These are phyloP conservation scores for Tipula vernalis DNA, from an alignment of 2,888 invertebrate genomes.

Conservation along the genomic window DNA sequence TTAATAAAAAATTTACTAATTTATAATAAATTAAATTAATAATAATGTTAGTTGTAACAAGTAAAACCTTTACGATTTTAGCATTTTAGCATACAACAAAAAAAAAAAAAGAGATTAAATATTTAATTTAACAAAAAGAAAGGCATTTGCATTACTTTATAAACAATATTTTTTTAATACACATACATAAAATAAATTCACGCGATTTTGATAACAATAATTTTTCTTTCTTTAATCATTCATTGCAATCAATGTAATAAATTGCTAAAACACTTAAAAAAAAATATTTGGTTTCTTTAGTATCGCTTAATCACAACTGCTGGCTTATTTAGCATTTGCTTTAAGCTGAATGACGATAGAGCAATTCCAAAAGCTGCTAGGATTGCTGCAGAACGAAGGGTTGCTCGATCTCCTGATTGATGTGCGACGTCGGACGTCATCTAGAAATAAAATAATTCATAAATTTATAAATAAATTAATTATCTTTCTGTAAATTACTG, in stretches of 20 bases:
- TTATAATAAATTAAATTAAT: background rate
- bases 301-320: background rate
- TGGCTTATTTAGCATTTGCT: constrained; percentile 40
- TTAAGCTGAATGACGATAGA: constrained; percentile 48
- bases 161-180: background rate
- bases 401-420: constrained; percentile 38
- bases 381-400: constrained; percentile 44
- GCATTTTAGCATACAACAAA: too few relatives aligned
- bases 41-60: background rate
- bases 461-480: background rate
- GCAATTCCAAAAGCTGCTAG: constrained; percentile 46
- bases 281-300: background rate
- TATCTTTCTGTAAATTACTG: background rate
- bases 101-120: background rate
- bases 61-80: background rate
- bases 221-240: background rate
- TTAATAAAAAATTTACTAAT: background rate
- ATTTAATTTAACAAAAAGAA: background rate
- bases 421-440: constrained; percentile 27
- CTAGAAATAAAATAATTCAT: background rate
- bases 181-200: background rate
- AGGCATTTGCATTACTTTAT: background rate
- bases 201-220: background rate
- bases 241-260: background rate
- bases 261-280: background rate